Evolutionary conservation across 2,888 invertebrate genomes (phyloP), one percentile per base, ranked within the genome.

Genomic region (Digitonthophagus gazella): DNA sequence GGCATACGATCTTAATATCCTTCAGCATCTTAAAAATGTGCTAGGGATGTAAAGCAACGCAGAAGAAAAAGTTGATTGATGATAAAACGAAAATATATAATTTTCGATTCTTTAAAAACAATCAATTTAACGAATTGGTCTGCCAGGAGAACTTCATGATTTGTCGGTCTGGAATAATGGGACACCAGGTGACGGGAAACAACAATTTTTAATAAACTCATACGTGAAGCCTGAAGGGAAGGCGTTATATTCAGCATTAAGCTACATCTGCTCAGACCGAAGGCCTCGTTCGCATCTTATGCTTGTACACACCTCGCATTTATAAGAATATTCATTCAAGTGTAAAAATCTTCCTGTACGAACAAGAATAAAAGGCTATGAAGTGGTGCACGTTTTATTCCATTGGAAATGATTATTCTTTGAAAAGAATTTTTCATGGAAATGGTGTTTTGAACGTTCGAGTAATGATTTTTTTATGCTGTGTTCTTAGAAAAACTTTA

Each of bases 1-100:
- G 76, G 72, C 77, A 72, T 76, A 73, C 73, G 76, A 77, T 76
- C 77, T 76, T 74, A 74, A 74, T 79, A 76, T 76, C 72, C 75
- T 76, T 76, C 76, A 72, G 75, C 75, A 73, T 74, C 66, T 19
- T 15, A 18, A 20, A 61, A 58, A 72, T 66, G 72, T 72, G 73
- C 75, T 75, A 77, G 75, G 71, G 73, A 75, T 74, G 74, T 74
- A 76, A 72, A 71, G 71, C 71, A 71, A 71, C 72, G 71, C 28
- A 11, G n/a, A 68, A 69, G n/a, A n/a, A n/a, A n/a, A n/a, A n/a
- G n/a, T n/a, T n/a, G n/a, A n/a, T n/a, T n/a, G n/a, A n/a, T n/a
- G n/a, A n/a, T n/a, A n/a, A n/a, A n/a, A n/a, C n/a, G n/a, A n/a
- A n/a, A n/a, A n/a, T n/a, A n/a, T n/a, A n/a, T n/a, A n/a, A n/a